These are phyloP conservation scores for Chelonus insularis DNA, from an alignment of 1,140 invertebrate species.

Conservation along the genomic window DNA sequence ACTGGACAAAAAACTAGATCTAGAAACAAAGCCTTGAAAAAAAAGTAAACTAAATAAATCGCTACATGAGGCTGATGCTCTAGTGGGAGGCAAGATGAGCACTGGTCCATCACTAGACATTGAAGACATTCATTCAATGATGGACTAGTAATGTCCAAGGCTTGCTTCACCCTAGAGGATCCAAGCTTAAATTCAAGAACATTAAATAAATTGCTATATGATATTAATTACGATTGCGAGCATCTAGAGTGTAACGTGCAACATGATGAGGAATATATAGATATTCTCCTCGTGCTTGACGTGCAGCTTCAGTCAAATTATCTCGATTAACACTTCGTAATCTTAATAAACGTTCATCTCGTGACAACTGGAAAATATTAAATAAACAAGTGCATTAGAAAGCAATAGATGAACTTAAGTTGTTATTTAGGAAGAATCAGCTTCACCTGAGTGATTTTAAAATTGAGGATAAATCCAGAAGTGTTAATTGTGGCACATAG, in stretches of 20 bases:
- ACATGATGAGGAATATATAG: conserved; percentile 53
- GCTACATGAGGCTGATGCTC: too few relatives aligned
- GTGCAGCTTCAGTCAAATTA: conserved; percentile 53
- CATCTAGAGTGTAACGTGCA: conserved; percentile 47
- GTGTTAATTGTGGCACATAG: conserved; percentile 70
- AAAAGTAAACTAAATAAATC: too few relatives aligned
- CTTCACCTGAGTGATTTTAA: conserved; percentile 54
- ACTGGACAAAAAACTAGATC: too few relatives aligned
- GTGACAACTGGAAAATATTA: conserved; percentile 43
- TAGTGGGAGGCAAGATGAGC: too few relatives aligned
- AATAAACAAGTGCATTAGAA: not conserved
- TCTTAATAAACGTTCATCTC: conserved; percentile 48
- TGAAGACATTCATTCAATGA: too few relatives aligned
- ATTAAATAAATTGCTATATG: too few relatives aligned
- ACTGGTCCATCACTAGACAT: too few relatives aligned
- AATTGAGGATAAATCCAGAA: conserved; percentile 61
- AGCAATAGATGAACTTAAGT: conserved; percentile 2
- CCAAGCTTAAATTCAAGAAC: too few relatives aligned
- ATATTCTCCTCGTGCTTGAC: conserved; percentile 54
- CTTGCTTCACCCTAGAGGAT: too few relatives aligned
- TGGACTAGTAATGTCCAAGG: too few relatives aligned
- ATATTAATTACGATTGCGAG: conserved; percentile 53
- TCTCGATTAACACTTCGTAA: conserved; percentile 41
- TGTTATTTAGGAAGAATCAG: conserved; percentile 11
- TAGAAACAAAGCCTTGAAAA: too few relatives aligned